Base-by-base conservation (phyloP, 2,888 invertebrate genomes). In the Coenonympha arcania region DNA sequence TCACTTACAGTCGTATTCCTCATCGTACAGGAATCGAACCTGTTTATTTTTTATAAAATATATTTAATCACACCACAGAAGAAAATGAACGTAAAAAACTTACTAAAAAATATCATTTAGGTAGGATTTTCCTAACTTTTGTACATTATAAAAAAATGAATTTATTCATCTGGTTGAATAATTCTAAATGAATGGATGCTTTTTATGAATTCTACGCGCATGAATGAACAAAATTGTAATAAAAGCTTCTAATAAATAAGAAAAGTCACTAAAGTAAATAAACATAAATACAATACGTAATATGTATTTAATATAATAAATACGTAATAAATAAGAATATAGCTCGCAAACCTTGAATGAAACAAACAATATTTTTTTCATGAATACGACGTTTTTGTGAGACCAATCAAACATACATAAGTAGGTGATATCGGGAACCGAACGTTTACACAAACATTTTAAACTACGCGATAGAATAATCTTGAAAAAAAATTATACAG, bases 141-240 rank as follows among this genome's bases (percentile, higher is more conserved):
- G 16, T 4, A 9, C 3, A 8, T 15, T 6, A 13, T n/a, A n/a
- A n/a, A n/a, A n/a, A n/a, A n/a, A n/a, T n/a, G n/a, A n/a, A n/a
- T n/a, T n/a, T n/a, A n/a, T 36, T 36, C 11, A 36, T 13, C 22
- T 8, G 13, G 8, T 13, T 39, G 5, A 22, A 37, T 20, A 13
- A 19, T 19, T 19, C 31, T 47, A 43, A 39, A 44, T 34, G 26
- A 20, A 48, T 44, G 43, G 22, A 22, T 44, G 30, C 22, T 48
- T 26, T 47, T 39, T 31, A 28, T 26, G 39, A 40, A 34, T 26
- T 39, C 19, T 33, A 52, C 43, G 34, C 39, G 33, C 26, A 40
- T 45, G 20, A 48, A 43, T 11, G 22, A 48, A 44, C 11, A 36
- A 36, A 19, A 9, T 19, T n/a, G 22, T 11, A 28, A 1, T 47